Percentiles rank a stretch among this genome's conserved stretches.
Conservation (phyloP, 2,888 invertebrate genomes). For the Cryptus viduatorius region DNA sequence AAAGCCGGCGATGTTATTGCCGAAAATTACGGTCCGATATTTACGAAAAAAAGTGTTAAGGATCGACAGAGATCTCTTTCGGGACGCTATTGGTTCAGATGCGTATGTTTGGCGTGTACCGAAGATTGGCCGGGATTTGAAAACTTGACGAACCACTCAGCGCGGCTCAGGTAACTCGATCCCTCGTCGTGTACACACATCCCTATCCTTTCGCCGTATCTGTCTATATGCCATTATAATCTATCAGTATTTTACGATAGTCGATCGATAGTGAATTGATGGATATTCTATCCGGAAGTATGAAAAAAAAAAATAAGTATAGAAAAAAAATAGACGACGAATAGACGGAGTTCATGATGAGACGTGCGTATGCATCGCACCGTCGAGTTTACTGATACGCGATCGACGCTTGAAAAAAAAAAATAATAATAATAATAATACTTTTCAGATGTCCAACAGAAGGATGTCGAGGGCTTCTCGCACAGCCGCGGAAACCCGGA, state of each 20-base stretch:
- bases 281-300: no score
- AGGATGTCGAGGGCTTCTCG: conserved; percentile 85
- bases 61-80: conserved; percentile 89
- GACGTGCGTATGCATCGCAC: background rate
- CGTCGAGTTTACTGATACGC: background rate
- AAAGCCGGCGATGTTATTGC: conserved; percentile 89
- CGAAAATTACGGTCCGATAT: conserved; percentile 94
- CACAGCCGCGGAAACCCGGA: conserved; percentile 83
- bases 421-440: background rate
- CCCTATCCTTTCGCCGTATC: background rate
- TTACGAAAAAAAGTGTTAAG: conserved; percentile 86
- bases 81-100: conserved; percentile 92
- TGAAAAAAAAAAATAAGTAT: no score
- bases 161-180: conserved; percentile 83
- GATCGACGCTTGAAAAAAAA: background rate
- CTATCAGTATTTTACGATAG: background rate
- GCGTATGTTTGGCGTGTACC: conserved; percentile 90
- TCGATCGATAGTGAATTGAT: background rate
- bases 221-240: background rate
- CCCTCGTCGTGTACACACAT: background rate
- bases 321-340: no score
- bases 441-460: conserved; percentile 85
- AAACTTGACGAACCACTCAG: conserved; percentile 86
- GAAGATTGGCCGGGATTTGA: conserved; percentile 91
- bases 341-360: background rate